phyloP scores from a whole-genome alignment of 2,888 invertebrate genomes.

The Aporophyla nigra region DNA sequence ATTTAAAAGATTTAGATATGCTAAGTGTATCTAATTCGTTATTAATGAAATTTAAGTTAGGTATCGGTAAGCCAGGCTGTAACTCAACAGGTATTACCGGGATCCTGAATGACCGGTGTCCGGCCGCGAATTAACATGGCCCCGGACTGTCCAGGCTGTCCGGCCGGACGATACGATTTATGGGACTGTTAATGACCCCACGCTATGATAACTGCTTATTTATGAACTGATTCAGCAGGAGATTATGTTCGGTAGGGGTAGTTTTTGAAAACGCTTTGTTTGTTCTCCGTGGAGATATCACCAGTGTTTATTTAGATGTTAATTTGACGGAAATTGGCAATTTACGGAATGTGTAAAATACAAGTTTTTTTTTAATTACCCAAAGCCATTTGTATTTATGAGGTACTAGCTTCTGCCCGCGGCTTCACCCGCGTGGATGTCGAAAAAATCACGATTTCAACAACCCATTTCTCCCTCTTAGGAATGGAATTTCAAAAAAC shows the following conservation, averaged over 20 bases:
- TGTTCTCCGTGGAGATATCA: conserved; percentile 8
- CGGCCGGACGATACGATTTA: conserved; percentile 75
- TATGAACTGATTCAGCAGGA: conserved; percentile 64
- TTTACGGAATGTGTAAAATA: too few relatives aligned
- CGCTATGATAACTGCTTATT: conserved; percentile 69
- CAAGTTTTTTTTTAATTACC: too few relatives aligned
- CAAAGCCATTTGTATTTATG: too few relatives aligned
- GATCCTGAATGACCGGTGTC: conserved; percentile 85
- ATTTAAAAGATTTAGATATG: too few relatives aligned
- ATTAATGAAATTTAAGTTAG: too few relatives aligned
- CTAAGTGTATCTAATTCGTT: too few relatives aligned
- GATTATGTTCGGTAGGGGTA: conserved; percentile 48
- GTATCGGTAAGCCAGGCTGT: conserved; percentile 80
- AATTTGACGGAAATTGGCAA: conserved; percentile 9
- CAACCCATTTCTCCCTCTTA: too few relatives aligned
- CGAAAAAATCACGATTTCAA: too few relatives aligned
- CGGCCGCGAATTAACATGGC: conserved; percentile 82
- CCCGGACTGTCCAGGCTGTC: conserved; percentile 66
- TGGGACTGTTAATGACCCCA: conserved; percentile 76
- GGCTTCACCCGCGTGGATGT: too few relatives aligned
- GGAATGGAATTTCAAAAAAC: too few relatives aligned
- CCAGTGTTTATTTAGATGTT: conserved; percentile 15
- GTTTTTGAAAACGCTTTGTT: conserved; percentile 31
- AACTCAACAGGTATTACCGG: conserved; percentile 90
- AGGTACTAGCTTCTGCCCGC: too few relatives aligned